Evolutionary conservation across 1,140 invertebrate genomes (phyloP).

Genomic region (Vanessa tameamea): DNA sequence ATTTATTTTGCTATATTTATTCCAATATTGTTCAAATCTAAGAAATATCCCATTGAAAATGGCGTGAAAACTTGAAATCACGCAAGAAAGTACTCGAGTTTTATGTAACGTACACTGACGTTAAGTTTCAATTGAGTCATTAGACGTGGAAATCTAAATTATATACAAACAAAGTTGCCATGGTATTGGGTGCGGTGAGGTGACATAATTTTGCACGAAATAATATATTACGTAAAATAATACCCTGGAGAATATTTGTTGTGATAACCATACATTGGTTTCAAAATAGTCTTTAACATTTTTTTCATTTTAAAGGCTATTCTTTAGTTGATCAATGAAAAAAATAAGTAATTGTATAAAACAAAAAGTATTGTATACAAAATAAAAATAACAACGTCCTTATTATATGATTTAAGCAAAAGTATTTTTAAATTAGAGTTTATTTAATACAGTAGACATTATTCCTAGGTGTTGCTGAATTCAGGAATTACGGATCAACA

Average conservation of each 20-base stretch:
- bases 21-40: not conserved
- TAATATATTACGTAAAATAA: no score
- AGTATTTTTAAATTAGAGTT: not conserved
- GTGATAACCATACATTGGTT: no score
- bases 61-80: conserved; percentile 22
- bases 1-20: no score
- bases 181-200: conserved; percentile 2
- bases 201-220: conserved; percentile 8
- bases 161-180: conserved; percentile 26
- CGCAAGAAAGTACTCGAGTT: conserved; percentile 17
- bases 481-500: conserved; percentile 19
- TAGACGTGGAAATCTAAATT: conserved; percentile 26
- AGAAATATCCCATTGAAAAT: not conserved
- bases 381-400: no score
- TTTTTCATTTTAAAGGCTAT: no score
- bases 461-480: not conserved
- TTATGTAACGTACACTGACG: conserved; percentile 16
- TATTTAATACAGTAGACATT: not conserved
- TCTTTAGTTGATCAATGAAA: no score
- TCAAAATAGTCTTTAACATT: no score
- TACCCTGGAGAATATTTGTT: no score
- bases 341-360: no score
- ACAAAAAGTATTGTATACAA: no score
- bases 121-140: conserved; percentile 31
- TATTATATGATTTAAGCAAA: not conserved